Conservation (phyloP, 2,888 invertebrate species). For the Amblyteles armatorius region DNA sequence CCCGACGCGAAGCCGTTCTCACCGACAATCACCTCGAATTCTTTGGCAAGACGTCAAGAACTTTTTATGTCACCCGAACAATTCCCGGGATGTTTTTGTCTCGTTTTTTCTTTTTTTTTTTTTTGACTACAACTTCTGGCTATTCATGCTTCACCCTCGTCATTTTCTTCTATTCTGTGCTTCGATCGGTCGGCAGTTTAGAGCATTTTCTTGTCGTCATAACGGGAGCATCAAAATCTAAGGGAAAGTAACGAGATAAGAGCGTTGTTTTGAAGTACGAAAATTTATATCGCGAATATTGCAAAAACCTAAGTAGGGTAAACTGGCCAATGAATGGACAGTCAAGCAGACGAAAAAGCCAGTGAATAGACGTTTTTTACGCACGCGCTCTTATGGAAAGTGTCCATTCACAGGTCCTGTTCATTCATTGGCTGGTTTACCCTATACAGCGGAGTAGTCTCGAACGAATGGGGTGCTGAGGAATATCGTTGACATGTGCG, state of each 20-base stretch:
- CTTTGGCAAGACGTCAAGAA: constrained; percentile 63
- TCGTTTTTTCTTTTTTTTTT: constrained; percentile 23
- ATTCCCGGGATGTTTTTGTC: constrained; percentile 49
- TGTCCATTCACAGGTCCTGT: no score
- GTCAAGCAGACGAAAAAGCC: no score
- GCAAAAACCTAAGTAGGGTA: constrained; percentile 8
- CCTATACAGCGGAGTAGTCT: background rate
- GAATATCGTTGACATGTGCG: background rate
- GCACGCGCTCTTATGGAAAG: no score
- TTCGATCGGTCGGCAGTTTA: background rate
- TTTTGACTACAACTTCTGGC: background rate
- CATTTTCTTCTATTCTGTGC: background rate
- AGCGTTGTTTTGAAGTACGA: constrained; percentile 25
- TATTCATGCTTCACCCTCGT: background rate
- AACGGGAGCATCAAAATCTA: background rate
- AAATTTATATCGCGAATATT: constrained; percentile 48
- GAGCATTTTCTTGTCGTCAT: background rate
- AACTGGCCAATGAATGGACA: no score
- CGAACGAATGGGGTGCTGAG: no score
- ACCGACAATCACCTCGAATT: constrained; percentile 65
- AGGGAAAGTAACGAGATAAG: constrained; percentile 24
- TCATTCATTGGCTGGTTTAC: no score
- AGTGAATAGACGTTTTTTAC: no score
- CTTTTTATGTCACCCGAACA: constrained; percentile 63
- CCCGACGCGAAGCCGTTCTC: constrained; percentile 58